Percentiles rank a stretch among this genome's conserved stretches.
Conservation (phyloP, 2,888 invertebrate genomes). For the Xestia c-nigrum region DNA sequence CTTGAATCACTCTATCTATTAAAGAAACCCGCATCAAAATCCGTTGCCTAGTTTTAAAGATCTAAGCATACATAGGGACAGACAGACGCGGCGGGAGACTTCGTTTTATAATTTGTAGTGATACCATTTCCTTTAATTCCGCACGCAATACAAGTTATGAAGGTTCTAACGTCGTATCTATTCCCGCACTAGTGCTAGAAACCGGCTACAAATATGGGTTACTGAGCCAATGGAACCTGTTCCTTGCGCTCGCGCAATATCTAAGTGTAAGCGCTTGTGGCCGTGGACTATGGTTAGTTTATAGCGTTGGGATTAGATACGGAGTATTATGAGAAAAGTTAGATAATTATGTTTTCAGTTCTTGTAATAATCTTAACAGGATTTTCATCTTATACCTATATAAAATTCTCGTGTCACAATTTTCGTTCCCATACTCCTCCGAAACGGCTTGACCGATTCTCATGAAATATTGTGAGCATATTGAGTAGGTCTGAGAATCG, state of each 20-base stretch:
- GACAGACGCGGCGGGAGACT: too few relatives aligned
- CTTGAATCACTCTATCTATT: too few relatives aligned
- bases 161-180: slow-evolving; percentile 35
- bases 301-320: neutral
- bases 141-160: slow-evolving; percentile 27
- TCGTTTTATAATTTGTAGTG: too few relatives aligned
- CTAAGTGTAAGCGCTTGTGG: slow-evolving; percentile 47
- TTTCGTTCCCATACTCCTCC: too few relatives aligned
- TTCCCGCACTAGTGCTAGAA: slow-evolving; percentile 39
- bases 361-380: neutral
- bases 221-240: slow-evolving; percentile 59
- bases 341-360: neutral
- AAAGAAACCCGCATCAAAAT: too few relatives aligned
- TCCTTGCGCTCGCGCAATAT: slow-evolving; percentile 52
- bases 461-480: too few relatives aligned
- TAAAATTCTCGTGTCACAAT: too few relatives aligned
- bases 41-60: too few relatives aligned
- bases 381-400: too few relatives aligned
- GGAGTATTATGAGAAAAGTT: neutral
- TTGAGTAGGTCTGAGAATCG: too few relatives aligned
- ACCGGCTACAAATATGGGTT: slow-evolving; percentile 64
- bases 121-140: slow-evolving; percentile 13
- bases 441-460: too few relatives aligned
- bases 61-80: too few relatives aligned
- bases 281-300: slow-evolving; percentile 57